phyloP scores from a whole-genome alignment of 2,888 invertebrate genomes.

The Drosophila kanekoi region DNA sequence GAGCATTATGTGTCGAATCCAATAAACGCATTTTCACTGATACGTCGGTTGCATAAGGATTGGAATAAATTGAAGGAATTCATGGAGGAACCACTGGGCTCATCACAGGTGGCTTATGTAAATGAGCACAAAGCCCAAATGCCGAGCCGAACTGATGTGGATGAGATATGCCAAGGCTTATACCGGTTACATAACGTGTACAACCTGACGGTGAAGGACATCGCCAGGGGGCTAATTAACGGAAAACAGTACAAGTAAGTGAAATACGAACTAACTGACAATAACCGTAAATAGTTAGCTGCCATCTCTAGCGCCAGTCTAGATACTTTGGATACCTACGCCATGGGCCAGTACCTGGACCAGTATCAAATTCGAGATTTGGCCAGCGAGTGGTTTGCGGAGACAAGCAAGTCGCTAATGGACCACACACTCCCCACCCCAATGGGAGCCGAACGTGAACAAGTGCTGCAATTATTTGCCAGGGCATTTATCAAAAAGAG shows the following conservation, averaged over 20 bases:
- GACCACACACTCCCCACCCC: constrained; percentile 6
- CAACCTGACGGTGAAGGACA: constrained; percentile 91
- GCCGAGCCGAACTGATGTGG: constrained; percentile 94
- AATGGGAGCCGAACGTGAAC: background rate
- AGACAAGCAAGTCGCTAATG: constrained; percentile 37
- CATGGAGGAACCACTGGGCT: constrained; percentile 63
- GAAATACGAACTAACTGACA: too few relatives aligned
- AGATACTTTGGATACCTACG: constrained; percentile 65
- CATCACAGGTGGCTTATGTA: constrained; percentile 19
- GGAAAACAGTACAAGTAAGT: constrained; percentile 90
- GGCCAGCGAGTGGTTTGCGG: constrained; percentile 67
- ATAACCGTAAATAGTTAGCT: background rate
- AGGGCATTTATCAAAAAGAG: constrained; percentile 56
- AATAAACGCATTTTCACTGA: constrained; percentile 67
- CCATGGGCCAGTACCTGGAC: constrained; percentile 55
- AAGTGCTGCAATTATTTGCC: constrained; percentile 56
- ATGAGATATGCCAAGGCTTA: constrained; percentile 96
- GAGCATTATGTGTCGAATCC: constrained; percentile 79
- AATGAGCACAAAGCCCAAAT: constrained; percentile 43
- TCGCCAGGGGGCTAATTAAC: constrained; percentile 92
- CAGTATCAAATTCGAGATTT: background rate
- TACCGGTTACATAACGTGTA: constrained; percentile 96
- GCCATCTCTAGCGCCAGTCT: constrained; percentile 52
- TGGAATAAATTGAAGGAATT: constrained; percentile 74
- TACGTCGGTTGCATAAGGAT: constrained; percentile 77